Evolutionary conservation across 1,140 invertebrate species (phyloP), one percentile per base, ranked within the genome.

Genomic region (Mesaphorura yosii): DNA sequence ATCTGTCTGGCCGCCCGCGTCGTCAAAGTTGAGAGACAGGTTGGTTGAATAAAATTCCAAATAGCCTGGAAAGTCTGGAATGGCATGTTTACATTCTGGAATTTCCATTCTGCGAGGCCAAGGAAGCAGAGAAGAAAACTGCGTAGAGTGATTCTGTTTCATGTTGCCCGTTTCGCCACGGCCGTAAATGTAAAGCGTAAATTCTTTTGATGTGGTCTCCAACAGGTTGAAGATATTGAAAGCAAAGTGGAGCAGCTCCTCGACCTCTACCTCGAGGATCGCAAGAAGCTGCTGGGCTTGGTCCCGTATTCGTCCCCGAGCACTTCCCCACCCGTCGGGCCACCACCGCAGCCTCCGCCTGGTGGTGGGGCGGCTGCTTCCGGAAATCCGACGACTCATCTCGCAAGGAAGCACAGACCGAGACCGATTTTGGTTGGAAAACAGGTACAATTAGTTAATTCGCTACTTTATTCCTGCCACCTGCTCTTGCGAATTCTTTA

Each of bases 11-110:
- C 89, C 59, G 88, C 86, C 59, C 78, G 91, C 70, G 84, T 95
- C 64, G 88, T 94, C 47, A 93, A 93, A 76, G 86, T 93, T 64
- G 91, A 95, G 76, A 78, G 89, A 78, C 86, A 89, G 79, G 89
- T 92, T 10, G n/a, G 31, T 10, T 10, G 31, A 34, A 34, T 34
- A 75, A 75, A 70, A 53, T 37, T 46, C 3, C n/a, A n/a, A n/a
- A n/a, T n/a, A n/a, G n/a, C n/a, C n/a, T n/a, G n/a, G n/a, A n/a
- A n/a, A n/a, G n/a, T n/a, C n/a, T n/a, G n/a, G n/a, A n/a, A n/a
- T n/a, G n/a, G n/a, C n/a, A n/a, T n/a, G n/a, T n/a, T n/a, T n/a
- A n/a, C n/a, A n/a, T n/a, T n/a, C n/a, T n/a, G n/a, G n/a, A n/a
- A n/a, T n/a, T n/a, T n/a, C n/a, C n/a, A n/a, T n/a, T n/a, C n/a